Conservation (phyloP, 2,888 invertebrate species). For the Lepas anatifera region DNA sequence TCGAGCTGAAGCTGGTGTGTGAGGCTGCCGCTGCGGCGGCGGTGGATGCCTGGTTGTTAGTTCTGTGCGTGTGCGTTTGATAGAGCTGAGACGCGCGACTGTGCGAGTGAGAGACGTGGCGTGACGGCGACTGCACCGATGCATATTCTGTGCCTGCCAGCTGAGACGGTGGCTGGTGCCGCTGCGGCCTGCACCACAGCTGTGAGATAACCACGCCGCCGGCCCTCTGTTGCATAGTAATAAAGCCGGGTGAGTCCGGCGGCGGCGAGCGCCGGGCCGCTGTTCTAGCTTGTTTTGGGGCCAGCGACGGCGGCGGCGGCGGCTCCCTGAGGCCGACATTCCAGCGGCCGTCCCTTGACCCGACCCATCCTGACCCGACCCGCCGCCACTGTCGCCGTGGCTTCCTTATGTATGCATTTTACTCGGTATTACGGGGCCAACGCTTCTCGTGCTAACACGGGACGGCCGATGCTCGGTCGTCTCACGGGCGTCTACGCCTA, state of each 20-base stretch:
- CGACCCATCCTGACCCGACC: neutral
- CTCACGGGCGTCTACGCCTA: neutral
- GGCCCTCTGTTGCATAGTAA: neutral
- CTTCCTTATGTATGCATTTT: neutral
- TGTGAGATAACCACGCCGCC: too few species aligned
- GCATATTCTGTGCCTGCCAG: too few species aligned
- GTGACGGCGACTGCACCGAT: too few species aligned
- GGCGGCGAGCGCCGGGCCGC: neutral
- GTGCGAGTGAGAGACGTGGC: too few species aligned
- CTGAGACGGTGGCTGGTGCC: too few species aligned
- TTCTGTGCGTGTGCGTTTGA: too few species aligned
- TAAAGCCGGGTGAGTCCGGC: neutral
- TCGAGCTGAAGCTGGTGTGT: too few species aligned
- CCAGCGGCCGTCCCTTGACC: neutral
- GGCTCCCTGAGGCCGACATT: neutral
- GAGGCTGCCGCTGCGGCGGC: too few species aligned
- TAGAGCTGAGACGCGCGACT: too few species aligned
- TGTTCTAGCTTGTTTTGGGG: neutral
- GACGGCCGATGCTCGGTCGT: neutral
- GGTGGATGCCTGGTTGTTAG: too few species aligned
- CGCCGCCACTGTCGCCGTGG: neutral
- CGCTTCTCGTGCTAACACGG: neutral
- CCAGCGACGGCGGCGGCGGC: neutral
- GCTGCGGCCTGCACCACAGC: too few species aligned
- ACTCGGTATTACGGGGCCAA: slow-evolving; percentile 1